Evolutionary conservation across 2,888 invertebrate genomes (phyloP), one percentile per base, ranked within the genome.

Genomic region (Cryptops parisi): DNA sequence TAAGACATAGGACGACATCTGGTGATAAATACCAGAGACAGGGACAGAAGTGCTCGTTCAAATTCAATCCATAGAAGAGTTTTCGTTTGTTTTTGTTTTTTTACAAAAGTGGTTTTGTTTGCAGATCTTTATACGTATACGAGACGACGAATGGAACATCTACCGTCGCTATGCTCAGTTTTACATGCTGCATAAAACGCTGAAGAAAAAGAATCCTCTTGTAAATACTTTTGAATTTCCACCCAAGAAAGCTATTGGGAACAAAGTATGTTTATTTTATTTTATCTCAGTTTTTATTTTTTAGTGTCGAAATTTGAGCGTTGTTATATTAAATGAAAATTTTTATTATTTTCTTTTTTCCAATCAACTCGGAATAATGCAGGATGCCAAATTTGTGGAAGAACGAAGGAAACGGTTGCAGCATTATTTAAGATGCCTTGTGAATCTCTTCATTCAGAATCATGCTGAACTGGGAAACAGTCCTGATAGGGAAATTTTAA

Each of bases 111-210:
- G 6, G 17, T 33, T 48, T 9, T 48, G 9, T 52, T 48, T 71
- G 3, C 63, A 85, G 84, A 79, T 86, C 61, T 85, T 82, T 63
- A 67, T 90, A 38, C 78, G 87, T 61, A 81, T 89, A 50, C 79
- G 83, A 45, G 80, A 82, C 62, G 89, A 88, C 59, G 93, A 94
- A 67, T 94, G 94, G 94, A 90, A 88, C 64, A 81, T 94, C n/a
- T 90, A 90, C 67, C 78, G 91, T 60, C 78, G 96, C 64, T 96
- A 94, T 66, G 84, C 89, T 5, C 91, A 94, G 68, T 94, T 96
- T 69, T 77, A 88, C 66, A 80, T 84, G 58, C 73, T 94, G 25
- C 89, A 94, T 67, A 78, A 79, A 57, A 81, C 84, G 61, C 72
- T 93, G 41, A 86, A 84, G 66, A 89, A 88, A 65, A 78, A 83